Base-by-base conservation (phyloP, 2,113 vertebrate genomes). In the Xiphias gladius region DNA sequence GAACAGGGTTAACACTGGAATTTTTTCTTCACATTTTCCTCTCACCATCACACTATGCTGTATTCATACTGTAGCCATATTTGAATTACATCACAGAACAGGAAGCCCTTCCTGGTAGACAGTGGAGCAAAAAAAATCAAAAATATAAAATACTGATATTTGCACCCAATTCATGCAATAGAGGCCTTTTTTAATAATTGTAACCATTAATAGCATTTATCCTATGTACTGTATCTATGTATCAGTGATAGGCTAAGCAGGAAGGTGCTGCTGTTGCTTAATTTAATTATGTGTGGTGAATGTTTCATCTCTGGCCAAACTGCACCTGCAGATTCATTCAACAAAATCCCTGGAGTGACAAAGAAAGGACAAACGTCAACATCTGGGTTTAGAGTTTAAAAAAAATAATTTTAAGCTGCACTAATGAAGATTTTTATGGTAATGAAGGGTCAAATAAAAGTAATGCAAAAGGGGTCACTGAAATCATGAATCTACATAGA, bases 81-180 rank as follows among this genome's bases (percentile, higher is more conserved):
- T 59, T 30, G 48, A n/a, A 76, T 83, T 28, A 77, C 55, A 83
- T 73, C 62, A 87, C 26, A 28, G 63, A 35, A 11, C 41, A 17
- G 41, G 59, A 26, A 62, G 46, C 24, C 20, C 37, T 76, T 74
- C 46, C 26, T 76, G 62, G 55, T 72, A 57, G 67, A 63, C 22
- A 13, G 48, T 3, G 57, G 13, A 71, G 59, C 11, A 67, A 50
- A 63, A 57, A 59, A 68, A 13, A 9, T 71, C 52, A 30, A 41
- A 81, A 32, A 65, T 72, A 55, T 57, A 57, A 69, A 41, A 32
- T 22, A 46, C 10, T 30, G 13, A 28, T 4, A 30, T 48, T 63
- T 24, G 37, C 74, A 32, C 14, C 17, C 5, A 52, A 32, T 32
- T 30, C 7, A 54, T 26, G 8, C 22, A 57, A 58, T n/a, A 20